A percentile compares a stretch with the other conserved stretches of the same genome.
phyloP scores from a whole-genome alignment of 2,113 vertebrate species.

The Bagarius yarrelli region DNA sequence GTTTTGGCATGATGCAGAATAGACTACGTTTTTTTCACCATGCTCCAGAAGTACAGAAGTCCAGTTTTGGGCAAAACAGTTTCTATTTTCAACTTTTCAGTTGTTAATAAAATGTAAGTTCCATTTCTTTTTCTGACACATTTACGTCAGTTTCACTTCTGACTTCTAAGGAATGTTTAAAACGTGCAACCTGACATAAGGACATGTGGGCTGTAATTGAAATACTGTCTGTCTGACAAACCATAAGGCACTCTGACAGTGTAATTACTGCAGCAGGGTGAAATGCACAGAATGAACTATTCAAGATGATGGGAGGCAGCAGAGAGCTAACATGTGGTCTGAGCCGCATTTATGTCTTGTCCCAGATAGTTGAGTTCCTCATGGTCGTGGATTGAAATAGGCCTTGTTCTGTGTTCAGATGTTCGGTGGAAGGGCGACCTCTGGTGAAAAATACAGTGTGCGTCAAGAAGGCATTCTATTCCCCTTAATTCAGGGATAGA shows the following conservation, averaged over 20 bases:
- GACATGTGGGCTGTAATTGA: constrained; percentile 10
- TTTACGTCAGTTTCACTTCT: not conserved
- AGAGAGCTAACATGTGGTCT: constrained; percentile 23
- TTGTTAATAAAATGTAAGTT: not conserved
- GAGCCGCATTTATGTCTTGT: constrained; percentile 33
- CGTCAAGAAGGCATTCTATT: not conserved
- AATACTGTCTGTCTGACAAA: not conserved
- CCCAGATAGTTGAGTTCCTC: constrained; percentile 14
- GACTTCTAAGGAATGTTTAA: constrained; percentile 31
- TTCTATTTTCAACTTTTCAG: not conserved
- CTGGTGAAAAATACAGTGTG: constrained; percentile 53
- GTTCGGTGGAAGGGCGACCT: constrained; percentile 58
- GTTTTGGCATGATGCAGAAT: constrained; percentile 70
- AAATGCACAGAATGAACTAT: constrained; percentile 44
- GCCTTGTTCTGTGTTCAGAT: constrained; percentile 1
- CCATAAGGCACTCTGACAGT: constrained; percentile 30
- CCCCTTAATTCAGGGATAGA: not conserved
- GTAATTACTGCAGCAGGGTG: constrained; percentile 36
- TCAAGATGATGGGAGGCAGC: constrained; percentile 7
- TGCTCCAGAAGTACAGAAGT: no score
- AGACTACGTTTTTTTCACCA: constrained; percentile 65
- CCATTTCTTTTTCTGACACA: constrained; percentile 5
- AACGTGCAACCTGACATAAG: constrained; percentile 3
- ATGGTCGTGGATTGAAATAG: not conserved
- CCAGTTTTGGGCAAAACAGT: no score